Percentiles rank a stretch among this genome's conserved stretches.
These are phyloP conservation scores for Tillus elongatus DNA, from an alignment of 2,888 invertebrate genomes.

Conservation along the genomic window DNA sequence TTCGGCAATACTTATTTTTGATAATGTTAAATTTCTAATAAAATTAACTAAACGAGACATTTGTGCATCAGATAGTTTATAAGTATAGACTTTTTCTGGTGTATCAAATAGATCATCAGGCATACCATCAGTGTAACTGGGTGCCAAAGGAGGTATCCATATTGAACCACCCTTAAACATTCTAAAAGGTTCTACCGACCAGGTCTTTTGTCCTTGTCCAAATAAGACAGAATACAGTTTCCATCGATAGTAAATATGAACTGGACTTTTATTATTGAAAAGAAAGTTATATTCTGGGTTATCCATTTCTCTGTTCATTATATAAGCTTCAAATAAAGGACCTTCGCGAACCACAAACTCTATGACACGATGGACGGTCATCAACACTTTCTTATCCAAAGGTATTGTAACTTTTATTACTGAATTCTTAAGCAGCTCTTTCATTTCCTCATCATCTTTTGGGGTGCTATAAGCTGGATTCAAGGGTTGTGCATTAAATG, in stretches of 20 bases:
- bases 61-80: conserved; percentile 65
- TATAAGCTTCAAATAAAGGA: conserved; percentile 97
- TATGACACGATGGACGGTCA: conserved; percentile 93
- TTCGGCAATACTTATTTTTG: conserved; percentile 70
- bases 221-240: conserved; percentile 91
- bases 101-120: conserved; percentile 76
- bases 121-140: conserved; percentile 91
- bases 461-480: conserved; percentile 19
- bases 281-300: conserved; percentile 95
- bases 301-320: conserved; percentile 93
- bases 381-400: conserved; percentile 63
- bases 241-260: conserved; percentile 96
- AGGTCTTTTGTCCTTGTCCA: conserved; percentile 82
- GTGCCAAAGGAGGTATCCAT: conserved; percentile 91
- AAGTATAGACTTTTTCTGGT: conserved; percentile 54
- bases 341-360: conserved; percentile 98
- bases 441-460: conserved; percentile 25
- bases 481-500: conserved; percentile 92
- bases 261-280: conserved; percentile 76
- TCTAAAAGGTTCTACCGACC: conserved; percentile 80
- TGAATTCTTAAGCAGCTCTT: conserved; percentile 70
- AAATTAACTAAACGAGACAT: conserved; percentile 81
- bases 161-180: conserved; percentile 94
- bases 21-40: conserved; percentile 70
- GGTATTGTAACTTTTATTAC: conserved; percentile 73